Evolutionary conservation across 2,888 invertebrate species (phyloP), one percentile per base, ranked within the genome.

Genomic region (Luperina testacea): DNA sequence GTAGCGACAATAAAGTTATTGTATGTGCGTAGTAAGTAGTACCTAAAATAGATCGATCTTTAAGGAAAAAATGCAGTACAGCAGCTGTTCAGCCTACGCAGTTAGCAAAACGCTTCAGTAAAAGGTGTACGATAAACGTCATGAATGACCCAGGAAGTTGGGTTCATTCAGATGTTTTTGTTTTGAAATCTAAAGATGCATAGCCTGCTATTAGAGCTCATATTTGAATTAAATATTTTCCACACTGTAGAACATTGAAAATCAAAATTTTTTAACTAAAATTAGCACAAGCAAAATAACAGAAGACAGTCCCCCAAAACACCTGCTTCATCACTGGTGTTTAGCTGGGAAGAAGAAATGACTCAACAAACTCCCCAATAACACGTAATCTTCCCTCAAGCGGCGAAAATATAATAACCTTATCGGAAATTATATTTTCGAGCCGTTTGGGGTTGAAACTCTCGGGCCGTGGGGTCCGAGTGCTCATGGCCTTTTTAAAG

Each of bases 1-100:
- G 69, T 71, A n/a, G 63, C 17, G 51, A 70, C 15, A 70, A n/a
- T 65, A 72, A 53, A 78, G 27, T 59, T 74, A 64, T 53, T 61
- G 59, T n/a, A 57, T 24, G 42, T 48, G n/a, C 15, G 48, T 48
- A 48, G 9, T 38, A 59, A 11, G 17, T 82, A 69, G 59, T 59
- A n/a, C n/a, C 86, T 82, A 78, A 83, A 84, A 86, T 83, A 86
- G 84, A 86, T 82, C 83, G 83, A 85, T 75, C 20, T 86, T 86
- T 78, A 67, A 74, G 73, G 13, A 48, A 82, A 72, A 61, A 86
- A 86, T 83, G 77, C 72, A 57, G 67, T 68, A 45, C 38, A 68
- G n/a, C n/a, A n/a, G n/a, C n/a, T n/a, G n/a, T n/a, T n/a, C n/a
- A n/a, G 67, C 27, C 42, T 72, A 72, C 51, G 38, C 65, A 72